Percentiles rank a stretch among this genome's conserved stretches.
phyloP scores from a whole-genome alignment of 2,113 vertebrate genomes.

The Platichthys stellatus region DNA sequence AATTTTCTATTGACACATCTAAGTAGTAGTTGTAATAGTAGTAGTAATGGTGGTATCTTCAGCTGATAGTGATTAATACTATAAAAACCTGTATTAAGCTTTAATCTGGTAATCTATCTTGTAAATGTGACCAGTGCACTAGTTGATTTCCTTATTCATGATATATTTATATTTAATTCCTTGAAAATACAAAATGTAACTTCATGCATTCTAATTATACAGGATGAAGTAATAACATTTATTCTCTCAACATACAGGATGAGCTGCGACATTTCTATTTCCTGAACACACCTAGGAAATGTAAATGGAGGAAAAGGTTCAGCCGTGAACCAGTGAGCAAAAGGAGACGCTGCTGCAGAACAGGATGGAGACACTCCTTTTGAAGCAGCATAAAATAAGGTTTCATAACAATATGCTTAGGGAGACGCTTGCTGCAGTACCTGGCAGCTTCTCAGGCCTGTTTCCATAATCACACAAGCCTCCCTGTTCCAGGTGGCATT shows the following conservation, averaged over 20 bases:
- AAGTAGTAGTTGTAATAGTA: too few species aligned
- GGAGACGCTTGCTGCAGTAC: slow-evolving; percentile 30
- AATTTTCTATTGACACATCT: too few species aligned
- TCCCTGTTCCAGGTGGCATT: slow-evolving; percentile 56
- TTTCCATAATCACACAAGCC: slow-evolving; percentile 43
- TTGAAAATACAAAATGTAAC: background rate
- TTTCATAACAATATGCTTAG: slow-evolving; percentile 43
- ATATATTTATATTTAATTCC: background rate
- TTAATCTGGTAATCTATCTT: background rate
- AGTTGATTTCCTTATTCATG: background rate
- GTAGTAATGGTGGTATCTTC: too few species aligned
- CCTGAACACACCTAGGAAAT: background rate
- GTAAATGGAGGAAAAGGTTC: background rate
- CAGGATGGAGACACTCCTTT: slow-evolving; percentile 29
- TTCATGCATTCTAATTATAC: background rate
- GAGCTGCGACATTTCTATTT: background rate
- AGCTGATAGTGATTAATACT: too few species aligned
- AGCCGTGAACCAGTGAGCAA: background rate
- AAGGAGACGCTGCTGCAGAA: slow-evolving; percentile 4
- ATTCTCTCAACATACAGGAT: background rate
- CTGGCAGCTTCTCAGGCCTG: slow-evolving; percentile 43
- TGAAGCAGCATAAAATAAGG: slow-evolving; percentile 30
- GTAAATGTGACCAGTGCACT: background rate
- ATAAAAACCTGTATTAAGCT: background rate
- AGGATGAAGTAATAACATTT: background rate